Conservation (phyloP, 2,888 invertebrate species). For the Fissipunctia ypsillon region DNA sequence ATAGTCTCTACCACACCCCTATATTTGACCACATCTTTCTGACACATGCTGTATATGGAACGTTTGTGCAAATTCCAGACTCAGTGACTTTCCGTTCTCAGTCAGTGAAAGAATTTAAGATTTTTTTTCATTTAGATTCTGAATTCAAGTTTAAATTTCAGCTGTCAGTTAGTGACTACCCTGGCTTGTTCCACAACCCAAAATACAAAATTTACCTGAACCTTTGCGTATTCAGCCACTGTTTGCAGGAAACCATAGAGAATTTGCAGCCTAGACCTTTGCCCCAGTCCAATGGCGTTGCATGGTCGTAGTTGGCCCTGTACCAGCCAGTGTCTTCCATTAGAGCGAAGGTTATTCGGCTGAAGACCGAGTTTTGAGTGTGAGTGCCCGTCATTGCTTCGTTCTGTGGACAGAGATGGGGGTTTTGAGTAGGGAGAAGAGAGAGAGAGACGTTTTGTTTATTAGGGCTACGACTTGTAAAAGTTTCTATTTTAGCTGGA, state of each 20-base stretch:
- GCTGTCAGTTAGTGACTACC: neutral
- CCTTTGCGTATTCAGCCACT: slow-evolving; percentile 97
- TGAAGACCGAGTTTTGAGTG: slow-evolving; percentile 99
- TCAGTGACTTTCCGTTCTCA: too few species aligned
- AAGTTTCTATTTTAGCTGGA: too few species aligned
- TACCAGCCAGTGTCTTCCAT: slow-evolving; percentile 99
- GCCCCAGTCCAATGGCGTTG: slow-evolving; percentile 97
- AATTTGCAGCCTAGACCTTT: slow-evolving; percentile 97
- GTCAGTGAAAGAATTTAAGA: too few species aligned
- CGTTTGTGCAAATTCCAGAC: too few species aligned
- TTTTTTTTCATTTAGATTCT: too few species aligned
- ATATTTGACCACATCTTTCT: too few species aligned
- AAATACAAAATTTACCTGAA: slow-evolving; percentile 86
- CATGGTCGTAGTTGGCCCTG: slow-evolving; percentile 96
- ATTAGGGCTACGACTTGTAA: neutral
- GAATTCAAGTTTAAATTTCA: too few species aligned
- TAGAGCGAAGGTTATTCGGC: slow-evolving; percentile 97
- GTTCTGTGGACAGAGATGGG: slow-evolving; percentile 91
- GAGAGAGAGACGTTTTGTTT: neutral
- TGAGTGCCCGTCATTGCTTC: slow-evolving; percentile 99
- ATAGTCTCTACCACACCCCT: too few species aligned
- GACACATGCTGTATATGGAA: too few species aligned
- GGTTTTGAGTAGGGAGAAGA: neutral
- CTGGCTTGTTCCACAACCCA: slow-evolving; percentile 24
- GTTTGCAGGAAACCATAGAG: slow-evolving; percentile 98